phyloP scores from a whole-genome alignment of 1,140 invertebrate genomes.

The Dreissena rostriformis region DNA sequence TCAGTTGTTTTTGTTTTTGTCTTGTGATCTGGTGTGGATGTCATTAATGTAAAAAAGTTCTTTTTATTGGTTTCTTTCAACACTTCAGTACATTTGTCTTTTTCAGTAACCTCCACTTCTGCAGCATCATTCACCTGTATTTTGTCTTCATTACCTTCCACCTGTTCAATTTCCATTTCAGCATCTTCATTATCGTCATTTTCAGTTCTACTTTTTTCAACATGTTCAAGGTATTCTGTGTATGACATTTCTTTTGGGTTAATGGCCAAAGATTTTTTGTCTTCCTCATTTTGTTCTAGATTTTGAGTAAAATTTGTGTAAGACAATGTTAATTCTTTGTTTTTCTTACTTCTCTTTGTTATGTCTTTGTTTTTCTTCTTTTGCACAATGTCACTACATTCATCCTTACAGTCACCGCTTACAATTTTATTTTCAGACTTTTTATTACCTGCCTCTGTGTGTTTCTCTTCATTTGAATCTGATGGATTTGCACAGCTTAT shows the following conservation, averaged over 20 bases:
- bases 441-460: background rate
- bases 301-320: background rate
- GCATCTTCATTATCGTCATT: background rate
- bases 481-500: background rate
- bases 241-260: conserved; percentile 44
- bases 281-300: background rate
- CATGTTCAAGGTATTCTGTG: conserved; percentile 18
- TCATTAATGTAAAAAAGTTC: conserved; percentile 37
- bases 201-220: background rate
- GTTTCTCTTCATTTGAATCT: no score
- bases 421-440: background rate
- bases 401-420: conserved; percentile 18
- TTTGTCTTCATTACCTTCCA: background rate
- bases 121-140: background rate
- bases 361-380: background rate
- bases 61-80: conserved; percentile 2
- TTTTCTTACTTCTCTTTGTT: background rate
- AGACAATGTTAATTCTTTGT: background rate
- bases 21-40: conserved; percentile 33
- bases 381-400: background rate
- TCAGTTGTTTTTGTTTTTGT: background rate
- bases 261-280: background rate
- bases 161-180: background rate
- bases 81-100: background rate
- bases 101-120: background rate